Evolutionary conservation across 2,797 vertebrate species (phyloP).

Genomic region (Helostoma temminkii): DNA sequence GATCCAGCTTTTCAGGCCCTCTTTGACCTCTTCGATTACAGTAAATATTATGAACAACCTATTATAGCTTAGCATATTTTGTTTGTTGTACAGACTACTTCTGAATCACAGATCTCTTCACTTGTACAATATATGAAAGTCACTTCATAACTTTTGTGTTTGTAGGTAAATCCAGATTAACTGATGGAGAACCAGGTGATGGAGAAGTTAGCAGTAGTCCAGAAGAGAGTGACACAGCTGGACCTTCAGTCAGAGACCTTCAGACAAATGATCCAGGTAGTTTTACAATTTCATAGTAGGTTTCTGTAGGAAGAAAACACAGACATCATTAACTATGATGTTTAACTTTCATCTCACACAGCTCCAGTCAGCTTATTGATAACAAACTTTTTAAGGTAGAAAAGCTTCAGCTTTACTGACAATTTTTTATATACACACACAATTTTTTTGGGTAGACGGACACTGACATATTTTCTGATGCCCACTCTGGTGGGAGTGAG

Average conservation of each 20-base stretch:
- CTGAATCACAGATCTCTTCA: neutral
- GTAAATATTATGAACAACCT: conserved; percentile 82
- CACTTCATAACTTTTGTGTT: conserved; percentile 13
- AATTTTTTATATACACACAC: too few species aligned
- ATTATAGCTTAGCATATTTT: conserved; percentile 26
- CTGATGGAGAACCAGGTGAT: conserved; percentile 80
- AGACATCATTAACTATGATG: neutral
- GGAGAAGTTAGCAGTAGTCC: conserved; percentile 76
- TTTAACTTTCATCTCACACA: neutral
- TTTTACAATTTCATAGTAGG: neutral
- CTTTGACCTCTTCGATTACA: conserved; percentile 96
- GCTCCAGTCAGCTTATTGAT: neutral
- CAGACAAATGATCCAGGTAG: conserved; percentile 81
- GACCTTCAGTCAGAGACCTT: conserved; percentile 77
- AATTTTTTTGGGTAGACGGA: too few species aligned
- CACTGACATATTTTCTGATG: too few species aligned
- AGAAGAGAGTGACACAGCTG: conserved; percentile 78
- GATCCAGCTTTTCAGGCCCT: conserved; percentile 98
- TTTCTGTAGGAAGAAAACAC: neutral
- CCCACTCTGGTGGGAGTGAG: too few species aligned
- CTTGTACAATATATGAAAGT: neutral
- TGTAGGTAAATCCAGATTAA: conserved; percentile 89
- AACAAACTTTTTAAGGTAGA: too few species aligned
- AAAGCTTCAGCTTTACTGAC: too few species aligned
- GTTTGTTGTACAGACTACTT: neutral